Percentiles rank a stretch among this genome's conserved stretches.
Evolutionary conservation across 2,113 vertebrate species (phyloP).

Genomic region (Girardinichthys multiradiatus): DNA sequence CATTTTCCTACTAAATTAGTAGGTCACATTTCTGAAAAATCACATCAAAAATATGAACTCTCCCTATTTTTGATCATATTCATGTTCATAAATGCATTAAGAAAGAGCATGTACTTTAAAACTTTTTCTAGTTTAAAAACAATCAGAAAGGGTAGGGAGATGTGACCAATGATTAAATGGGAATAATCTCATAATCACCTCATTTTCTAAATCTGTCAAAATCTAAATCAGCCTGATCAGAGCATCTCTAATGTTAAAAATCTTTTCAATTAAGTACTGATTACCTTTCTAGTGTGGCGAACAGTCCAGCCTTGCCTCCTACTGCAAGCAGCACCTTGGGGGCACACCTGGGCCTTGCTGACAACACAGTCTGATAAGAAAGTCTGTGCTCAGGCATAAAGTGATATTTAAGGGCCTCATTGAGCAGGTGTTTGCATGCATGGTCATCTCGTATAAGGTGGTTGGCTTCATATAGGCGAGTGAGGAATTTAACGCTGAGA

Average conservation of each 20-base stretch:
- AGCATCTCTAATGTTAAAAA: background rate
- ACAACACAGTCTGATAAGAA: conserved; percentile 92
- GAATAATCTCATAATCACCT: no score
- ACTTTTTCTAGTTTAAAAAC: no score
- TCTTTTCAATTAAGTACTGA: background rate
- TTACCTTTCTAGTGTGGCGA: conserved; percentile 96
- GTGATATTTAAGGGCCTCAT: conserved; percentile 98
- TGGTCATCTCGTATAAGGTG: conserved; percentile 98
- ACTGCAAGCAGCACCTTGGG: conserved; percentile 96
- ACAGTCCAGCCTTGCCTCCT: conserved; percentile 96
- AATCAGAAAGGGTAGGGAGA: no score
- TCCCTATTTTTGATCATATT: no score
- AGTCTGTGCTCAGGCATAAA: conserved; percentile 99
- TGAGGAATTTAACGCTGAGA: conserved; percentile 97
- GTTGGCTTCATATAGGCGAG: conserved; percentile 95
- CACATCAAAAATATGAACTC: no score
- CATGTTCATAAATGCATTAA: no score
- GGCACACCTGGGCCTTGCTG: conserved; percentile 91
- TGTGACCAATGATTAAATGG: no score
- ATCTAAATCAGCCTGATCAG: background rate
- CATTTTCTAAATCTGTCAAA: no score
- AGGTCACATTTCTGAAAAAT: no score
- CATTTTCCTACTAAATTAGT: no score
- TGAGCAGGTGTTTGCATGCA: conserved; percentile 95
- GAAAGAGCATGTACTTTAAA: no score